Evolutionary conservation across 2,113 vertebrate genomes (phyloP).

Genomic region (Hiodon tergisus): DNA sequence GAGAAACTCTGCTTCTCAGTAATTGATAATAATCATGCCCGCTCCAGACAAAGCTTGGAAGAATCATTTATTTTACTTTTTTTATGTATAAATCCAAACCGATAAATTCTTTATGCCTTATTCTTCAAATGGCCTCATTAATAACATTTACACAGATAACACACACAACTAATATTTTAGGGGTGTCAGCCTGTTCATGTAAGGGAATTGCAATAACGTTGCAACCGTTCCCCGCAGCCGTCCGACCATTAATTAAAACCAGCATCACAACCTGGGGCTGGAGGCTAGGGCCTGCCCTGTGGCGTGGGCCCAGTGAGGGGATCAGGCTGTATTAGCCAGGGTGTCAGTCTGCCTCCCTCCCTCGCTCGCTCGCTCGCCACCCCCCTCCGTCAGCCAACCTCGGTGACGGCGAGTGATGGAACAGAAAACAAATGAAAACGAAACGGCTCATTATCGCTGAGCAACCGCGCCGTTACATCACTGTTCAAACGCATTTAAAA

Average conservation of each 20-base stretch:
- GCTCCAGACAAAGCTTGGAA: conserved; percentile 22
- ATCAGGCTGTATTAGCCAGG: no score
- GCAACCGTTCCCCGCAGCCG: conserved; percentile 35
- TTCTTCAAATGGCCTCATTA: conserved; percentile 43
- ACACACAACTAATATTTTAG: conserved; percentile 52
- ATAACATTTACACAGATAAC: conserved; percentile 55
- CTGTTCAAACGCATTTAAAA: conserved; percentile 63
- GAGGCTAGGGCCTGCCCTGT: conserved; percentile 44
- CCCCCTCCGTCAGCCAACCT: conserved; percentile 29
- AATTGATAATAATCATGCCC: conserved; percentile 25
- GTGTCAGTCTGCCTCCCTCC: neutral
- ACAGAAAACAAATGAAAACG: conserved; percentile 62
- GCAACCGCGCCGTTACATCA: conserved; percentile 56
- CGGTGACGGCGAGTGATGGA: conserved; percentile 53
- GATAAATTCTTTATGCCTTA: conserved; percentile 48
- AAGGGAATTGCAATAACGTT: conserved; percentile 51
- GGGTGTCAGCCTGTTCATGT: conserved; percentile 46
- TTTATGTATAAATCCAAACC: conserved; percentile 36
- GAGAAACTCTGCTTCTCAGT: conserved; percentile 11
- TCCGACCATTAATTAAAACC: conserved; percentile 39
- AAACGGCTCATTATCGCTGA: conserved; percentile 59
- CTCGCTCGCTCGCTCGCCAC: neutral
- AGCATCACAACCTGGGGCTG: conserved; percentile 40
- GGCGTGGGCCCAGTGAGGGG: conserved; percentile 26
- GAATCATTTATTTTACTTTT: conserved; percentile 48